phyloP scores from a whole-genome alignment of 2,797 vertebrate species.

The Mareca penelope region DNA sequence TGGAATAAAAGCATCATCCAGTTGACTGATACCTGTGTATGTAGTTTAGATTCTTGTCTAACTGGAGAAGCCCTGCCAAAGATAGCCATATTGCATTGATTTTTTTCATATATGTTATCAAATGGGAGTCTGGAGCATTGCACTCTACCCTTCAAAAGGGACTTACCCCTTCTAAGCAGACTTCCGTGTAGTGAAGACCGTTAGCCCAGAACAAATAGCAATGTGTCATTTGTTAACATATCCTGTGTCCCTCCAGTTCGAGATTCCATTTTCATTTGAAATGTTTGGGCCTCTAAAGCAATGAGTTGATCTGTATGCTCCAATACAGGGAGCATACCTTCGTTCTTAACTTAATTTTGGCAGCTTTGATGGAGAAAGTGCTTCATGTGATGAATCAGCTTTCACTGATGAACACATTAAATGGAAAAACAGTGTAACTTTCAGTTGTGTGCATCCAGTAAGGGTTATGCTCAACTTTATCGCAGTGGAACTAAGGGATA shows the following conservation, averaged over 20 bases:
- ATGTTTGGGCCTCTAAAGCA: background rate
- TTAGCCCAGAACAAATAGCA: background rate
- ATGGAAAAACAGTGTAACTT: conserved; percentile 11
- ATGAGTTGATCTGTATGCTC: background rate
- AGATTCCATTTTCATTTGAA: background rate
- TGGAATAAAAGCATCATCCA: background rate
- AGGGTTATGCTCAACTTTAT: background rate
- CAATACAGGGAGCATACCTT: background rate
- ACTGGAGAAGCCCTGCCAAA: background rate
- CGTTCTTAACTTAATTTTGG: conserved; percentile 25
- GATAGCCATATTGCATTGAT: background rate
- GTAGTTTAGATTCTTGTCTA: background rate
- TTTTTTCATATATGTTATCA: background rate
- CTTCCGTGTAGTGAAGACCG: background rate
- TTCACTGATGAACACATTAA: background rate
- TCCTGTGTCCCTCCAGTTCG: background rate
- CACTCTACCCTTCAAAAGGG: background rate
- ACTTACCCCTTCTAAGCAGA: no score
- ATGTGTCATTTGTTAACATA: background rate
- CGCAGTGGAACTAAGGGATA: background rate
- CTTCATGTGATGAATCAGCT: conserved; percentile 29
- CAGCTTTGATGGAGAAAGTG: conserved; percentile 40
- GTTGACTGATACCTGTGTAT: background rate
- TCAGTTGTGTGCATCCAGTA: background rate
- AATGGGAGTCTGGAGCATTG: background rate